Evolutionary conservation across 2,888 invertebrate species (phyloP).

Genomic region (Tolmerus cingulatus): DNA sequence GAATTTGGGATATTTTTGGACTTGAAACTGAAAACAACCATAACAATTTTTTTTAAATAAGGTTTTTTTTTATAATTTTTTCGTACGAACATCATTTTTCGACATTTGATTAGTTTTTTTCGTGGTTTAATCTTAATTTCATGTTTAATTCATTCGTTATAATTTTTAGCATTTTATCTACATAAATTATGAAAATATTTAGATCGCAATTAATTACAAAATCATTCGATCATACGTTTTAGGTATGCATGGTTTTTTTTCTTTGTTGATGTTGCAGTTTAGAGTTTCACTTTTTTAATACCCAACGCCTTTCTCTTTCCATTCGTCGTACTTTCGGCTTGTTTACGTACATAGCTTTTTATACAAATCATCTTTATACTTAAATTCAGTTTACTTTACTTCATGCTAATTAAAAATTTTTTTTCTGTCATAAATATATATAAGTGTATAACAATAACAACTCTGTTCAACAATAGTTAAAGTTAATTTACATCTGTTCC

Average conservation of each 20-base stretch:
- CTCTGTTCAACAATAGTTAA: constrained; percentile 49
- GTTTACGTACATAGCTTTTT: constrained; percentile 1
- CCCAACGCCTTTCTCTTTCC: neutral
- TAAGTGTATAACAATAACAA: constrained; percentile 50
- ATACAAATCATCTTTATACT: constrained; percentile 1
- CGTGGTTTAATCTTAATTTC: constrained; percentile 26
- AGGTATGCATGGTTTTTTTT: neutral
- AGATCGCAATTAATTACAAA: constrained; percentile 34
- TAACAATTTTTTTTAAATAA: neutral
- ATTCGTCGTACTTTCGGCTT: neutral
- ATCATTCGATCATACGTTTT: constrained; percentile 17
- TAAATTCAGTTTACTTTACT: constrained; percentile 16
- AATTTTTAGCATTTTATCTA: constrained; percentile 25
- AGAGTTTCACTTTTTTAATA: neutral
- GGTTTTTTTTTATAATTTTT: constrained; percentile 11
- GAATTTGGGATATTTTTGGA: neutral
- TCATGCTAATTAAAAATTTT: constrained; percentile 26
- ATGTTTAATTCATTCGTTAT: constrained; percentile 23
- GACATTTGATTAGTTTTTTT: constrained; percentile 38
- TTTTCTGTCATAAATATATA: constrained; percentile 45
- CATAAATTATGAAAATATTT: constrained; percentile 27
- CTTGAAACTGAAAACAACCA: neutral
- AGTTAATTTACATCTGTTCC: constrained; percentile 35
- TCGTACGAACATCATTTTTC: constrained; percentile 38
- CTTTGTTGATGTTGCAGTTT: neutral